These are phyloP conservation scores for Capitulum mitella DNA, from an alignment of 2,888 invertebrate genomes.

Conservation along the genomic window DNA sequence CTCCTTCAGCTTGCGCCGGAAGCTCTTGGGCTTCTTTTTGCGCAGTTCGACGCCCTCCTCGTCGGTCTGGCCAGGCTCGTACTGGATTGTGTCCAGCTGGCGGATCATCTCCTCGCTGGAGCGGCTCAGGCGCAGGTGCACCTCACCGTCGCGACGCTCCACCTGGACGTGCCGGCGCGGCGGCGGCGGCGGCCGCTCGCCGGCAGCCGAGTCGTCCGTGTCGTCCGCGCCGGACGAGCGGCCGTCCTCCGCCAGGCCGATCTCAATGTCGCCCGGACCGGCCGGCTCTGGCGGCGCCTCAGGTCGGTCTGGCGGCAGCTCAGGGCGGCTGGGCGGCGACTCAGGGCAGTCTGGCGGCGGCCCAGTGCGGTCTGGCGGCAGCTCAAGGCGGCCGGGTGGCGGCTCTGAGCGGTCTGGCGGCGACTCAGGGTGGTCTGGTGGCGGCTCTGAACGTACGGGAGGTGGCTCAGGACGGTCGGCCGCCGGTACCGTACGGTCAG, in stretches of 20 bases:
- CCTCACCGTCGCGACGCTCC: background rate
- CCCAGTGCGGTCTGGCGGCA: too few species aligned
- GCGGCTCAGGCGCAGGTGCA: conserved; percentile 8
- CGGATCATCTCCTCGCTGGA: conserved; percentile 13
- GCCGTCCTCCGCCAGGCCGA: background rate
- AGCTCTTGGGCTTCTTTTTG: conserved; percentile 22
- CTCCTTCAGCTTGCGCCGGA: conserved; percentile 17
- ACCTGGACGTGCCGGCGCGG: background rate
- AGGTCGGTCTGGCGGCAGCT: too few species aligned
- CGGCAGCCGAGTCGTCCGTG: background rate
- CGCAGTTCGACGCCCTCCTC: conserved; percentile 14
- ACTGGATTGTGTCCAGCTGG: background rate
- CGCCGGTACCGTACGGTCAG: too few species aligned
- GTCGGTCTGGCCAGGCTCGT: conserved; percentile 12
- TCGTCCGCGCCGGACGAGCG: background rate
- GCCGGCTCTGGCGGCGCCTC: too few species aligned
- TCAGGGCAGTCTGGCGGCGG: too few species aligned
- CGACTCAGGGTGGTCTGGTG: too few species aligned
- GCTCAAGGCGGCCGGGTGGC: too few species aligned
- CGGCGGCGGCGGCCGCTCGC: background rate
- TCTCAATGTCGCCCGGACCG: background rate
- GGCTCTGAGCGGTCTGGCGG: too few species aligned
- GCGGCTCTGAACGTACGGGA: too few species aligned
- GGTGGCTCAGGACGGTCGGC: too few species aligned
- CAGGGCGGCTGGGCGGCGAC: too few species aligned